These are phyloP conservation scores for Phalloptychus januarius DNA, from an alignment of 2,797 vertebrate genomes.

Conservation along the genomic window DNA sequence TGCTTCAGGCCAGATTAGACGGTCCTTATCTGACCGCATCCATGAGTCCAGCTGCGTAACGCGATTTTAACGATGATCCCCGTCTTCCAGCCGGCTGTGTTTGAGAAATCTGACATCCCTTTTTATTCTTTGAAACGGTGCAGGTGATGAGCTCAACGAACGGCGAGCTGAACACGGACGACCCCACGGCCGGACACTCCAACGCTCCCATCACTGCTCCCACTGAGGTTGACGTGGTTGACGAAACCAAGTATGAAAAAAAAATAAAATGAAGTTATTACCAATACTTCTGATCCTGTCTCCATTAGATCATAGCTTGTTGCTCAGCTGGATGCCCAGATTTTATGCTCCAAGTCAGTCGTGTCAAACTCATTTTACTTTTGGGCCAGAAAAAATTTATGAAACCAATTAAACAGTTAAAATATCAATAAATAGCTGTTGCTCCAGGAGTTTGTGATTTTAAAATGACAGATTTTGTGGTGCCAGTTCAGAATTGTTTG, in stretches of 20 bases:
- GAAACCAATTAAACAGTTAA: no score
- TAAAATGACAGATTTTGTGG: no score
- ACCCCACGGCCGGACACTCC: conserved; percentile 95
- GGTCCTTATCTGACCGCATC: conserved; percentile 8
- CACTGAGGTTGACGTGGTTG: conserved; percentile 94
- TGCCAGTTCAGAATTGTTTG: no score
- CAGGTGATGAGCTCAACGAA: conserved; percentile 98
- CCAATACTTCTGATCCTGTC: not conserved
- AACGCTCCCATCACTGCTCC: conserved; percentile 97
- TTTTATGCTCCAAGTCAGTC: not conserved
- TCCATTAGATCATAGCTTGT: not conserved
- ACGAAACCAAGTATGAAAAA: conserved; percentile 91
- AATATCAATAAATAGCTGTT: no score
- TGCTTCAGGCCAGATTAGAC: conserved; percentile 14
- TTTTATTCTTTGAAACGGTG: not conserved
- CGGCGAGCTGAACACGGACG: conserved; percentile 95
- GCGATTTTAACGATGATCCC: conserved; percentile 22
- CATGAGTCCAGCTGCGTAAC: conserved; percentile 2
- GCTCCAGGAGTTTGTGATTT: no score
- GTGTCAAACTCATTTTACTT: no score
- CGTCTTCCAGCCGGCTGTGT: conserved; percentile 11
- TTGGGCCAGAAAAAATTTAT: no score
- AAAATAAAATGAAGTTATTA: not conserved
- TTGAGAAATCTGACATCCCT: conserved; percentile 34
- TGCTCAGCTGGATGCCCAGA: not conserved